Conservation (phyloP, 2,113 vertebrate genomes). For the Nettapus auritus region DNA sequence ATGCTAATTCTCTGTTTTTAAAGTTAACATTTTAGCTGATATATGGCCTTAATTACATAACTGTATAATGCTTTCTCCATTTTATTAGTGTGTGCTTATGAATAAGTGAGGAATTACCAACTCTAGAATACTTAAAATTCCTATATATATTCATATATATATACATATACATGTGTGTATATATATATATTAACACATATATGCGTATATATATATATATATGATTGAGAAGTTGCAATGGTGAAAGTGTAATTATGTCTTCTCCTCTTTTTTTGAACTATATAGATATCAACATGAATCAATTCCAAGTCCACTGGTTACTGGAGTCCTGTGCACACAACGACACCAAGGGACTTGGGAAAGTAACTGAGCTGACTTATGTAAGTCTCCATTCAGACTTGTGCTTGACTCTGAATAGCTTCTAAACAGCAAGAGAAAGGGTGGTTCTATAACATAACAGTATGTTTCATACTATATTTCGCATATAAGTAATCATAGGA, state of each 20-base stretch:
- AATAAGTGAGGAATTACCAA: not conserved
- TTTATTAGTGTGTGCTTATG: not conserved
- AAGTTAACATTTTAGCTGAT: not conserved
- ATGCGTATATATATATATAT: no score
- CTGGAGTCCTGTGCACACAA: slow-evolving; percentile 90
- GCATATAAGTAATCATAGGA: not conserved
- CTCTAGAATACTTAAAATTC: not conserved
- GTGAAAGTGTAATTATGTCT: not conserved
- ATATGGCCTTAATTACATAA: not conserved
- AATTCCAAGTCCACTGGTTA: slow-evolving; percentile 89
- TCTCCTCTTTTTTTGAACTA: not conserved
- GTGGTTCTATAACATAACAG: not conserved
- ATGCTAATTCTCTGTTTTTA: not conserved
- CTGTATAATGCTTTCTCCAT: not conserved
- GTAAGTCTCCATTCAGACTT: slow-evolving; percentile 67
- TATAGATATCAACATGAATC: slow-evolving; percentile 79
- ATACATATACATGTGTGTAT: no score
- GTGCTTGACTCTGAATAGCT: not conserved
- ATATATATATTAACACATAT: no score
- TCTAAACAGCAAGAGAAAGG: not conserved
- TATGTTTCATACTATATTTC: not conserved
- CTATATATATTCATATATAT: no score
- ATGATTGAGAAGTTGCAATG: not conserved
- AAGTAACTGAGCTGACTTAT: slow-evolving; percentile 81
- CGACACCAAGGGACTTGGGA: slow-evolving; percentile 78